Evolutionary conservation across 2,888 invertebrate genomes (phyloP), one percentile per base, ranked within the genome.

Genomic region (Choristoneura rosaceana): DNA sequence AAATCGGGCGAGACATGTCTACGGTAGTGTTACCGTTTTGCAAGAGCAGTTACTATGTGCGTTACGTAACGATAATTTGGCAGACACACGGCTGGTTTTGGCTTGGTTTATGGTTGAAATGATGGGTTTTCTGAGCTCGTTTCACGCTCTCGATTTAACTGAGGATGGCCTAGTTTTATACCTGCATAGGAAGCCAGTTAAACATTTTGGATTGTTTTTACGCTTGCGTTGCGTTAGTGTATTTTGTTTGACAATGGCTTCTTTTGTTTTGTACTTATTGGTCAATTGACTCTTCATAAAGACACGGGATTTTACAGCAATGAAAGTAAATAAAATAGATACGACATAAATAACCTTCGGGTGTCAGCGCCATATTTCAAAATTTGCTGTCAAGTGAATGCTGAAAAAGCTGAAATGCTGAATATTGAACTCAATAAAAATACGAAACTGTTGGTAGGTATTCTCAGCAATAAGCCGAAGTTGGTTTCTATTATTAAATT

Each of bases 1-100:
- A 81, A 87, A 86, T 84, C 82, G 77, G 75, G 76, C 82, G 83
- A 78, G 75, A 84, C 85, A 81, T 80, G 65, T 70, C 70, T 80
- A 83, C 82, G 76, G 76, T 62, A 73, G 75, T 76, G 79, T 79
- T 78, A 78, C 77, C 68, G 70, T 79, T 78, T 78, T 75, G 74
- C 59, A 76, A 76, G 71, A 55, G 41, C 15, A 25, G 73, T 75
- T 70, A 71, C 65, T 74, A 5, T 67, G 61, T 59, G 65, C 73
- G 74, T 80, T 70, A 73, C 50, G 69, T 73, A 73, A 73, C 34
- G 47, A 45, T 50, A 71, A 69, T 69, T 38, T 69, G 64, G 34
- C 52, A 7, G 62, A 69, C 62, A 38, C 17, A 67, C 50, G 60
- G 43, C 60, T 70, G 17, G 17, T 34, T 17, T 25, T 17, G 61